phyloP scores from a whole-genome alignment of 2,113 vertebrate genomes.

The Chamaetylas fuelleborni region DNA sequence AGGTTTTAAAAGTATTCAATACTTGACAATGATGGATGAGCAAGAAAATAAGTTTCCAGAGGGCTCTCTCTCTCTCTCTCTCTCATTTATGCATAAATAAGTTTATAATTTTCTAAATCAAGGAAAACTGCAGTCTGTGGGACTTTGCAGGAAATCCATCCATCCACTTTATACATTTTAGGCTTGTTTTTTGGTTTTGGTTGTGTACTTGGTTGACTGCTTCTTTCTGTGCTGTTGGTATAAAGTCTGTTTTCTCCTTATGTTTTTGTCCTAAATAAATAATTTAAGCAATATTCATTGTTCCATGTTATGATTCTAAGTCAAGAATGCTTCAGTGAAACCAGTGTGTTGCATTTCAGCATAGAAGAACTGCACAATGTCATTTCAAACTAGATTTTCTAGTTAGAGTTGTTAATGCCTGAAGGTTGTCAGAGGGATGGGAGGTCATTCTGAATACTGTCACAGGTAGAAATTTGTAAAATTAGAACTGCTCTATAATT shows the following conservation, averaged over 20 bases:
- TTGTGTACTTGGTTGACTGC: neutral
- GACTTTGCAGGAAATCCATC: neutral
- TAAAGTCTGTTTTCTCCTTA: neutral
- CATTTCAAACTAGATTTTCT: neutral
- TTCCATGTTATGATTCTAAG: neutral
- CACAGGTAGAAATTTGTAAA: neutral
- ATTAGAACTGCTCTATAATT: neutral
- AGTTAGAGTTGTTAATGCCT: neutral
- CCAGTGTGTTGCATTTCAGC: neutral
- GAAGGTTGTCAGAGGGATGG: neutral
- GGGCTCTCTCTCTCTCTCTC: neutral
- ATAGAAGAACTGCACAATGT: neutral
- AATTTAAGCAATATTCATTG: neutral
- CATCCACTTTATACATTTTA: neutral
- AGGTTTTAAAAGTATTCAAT: neutral
- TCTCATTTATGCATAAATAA: neutral
- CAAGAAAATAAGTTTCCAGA: neutral
- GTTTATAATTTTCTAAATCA: neutral
- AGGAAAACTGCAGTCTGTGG: neutral
- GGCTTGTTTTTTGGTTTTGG: neutral
- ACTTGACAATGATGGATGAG: neutral
- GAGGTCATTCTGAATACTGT: neutral
- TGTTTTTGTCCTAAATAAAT: conserved; percentile 10
- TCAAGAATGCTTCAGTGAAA: neutral
- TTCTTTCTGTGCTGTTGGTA: neutral